These are phyloP conservation scores for Aphis craccivora DNA, from an alignment of 1,140 invertebrate species.

Conservation along the genomic window DNA sequence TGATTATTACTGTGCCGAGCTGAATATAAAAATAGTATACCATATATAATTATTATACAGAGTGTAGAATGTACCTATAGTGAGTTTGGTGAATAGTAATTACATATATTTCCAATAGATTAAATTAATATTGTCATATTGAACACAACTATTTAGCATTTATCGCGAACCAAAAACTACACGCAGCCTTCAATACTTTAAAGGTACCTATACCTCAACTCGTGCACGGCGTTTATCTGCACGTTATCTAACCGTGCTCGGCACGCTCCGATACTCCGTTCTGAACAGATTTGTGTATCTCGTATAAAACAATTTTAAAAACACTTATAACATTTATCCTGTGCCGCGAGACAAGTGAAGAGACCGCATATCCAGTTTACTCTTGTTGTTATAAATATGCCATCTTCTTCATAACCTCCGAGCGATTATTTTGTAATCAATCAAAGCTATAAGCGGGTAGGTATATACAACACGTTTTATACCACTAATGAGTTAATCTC, in stretches of 20 bases:
- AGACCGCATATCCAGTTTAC: not conserved
- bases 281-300: not conserved
- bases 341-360: not conserved
- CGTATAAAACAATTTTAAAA: not conserved
- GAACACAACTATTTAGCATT: not conserved
- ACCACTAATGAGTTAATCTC: not conserved
- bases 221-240: too few species aligned
- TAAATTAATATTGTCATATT: too few species aligned
- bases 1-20: not conserved
- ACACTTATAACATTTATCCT: not conserved
- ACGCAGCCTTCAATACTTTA: not conserved
- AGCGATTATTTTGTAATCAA: not conserved
- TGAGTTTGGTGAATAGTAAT: not conserved
- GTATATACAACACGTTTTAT: not conserved
- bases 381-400: not conserved
- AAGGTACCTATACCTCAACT: not conserved
- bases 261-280: not conserved
- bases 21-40: not conserved
- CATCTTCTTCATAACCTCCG: not conserved
- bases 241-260: too few species aligned
- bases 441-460: not conserved
- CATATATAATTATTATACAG: too few species aligned
- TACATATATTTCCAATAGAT: not conserved
- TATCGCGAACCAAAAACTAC: not conserved
- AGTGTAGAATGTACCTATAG: not conserved